A percentile compares a stretch with the other conserved stretches of the same genome.
phyloP scores from a whole-genome alignment of 2,888 invertebrate genomes.

The Yponomeuta evonymella region DNA sequence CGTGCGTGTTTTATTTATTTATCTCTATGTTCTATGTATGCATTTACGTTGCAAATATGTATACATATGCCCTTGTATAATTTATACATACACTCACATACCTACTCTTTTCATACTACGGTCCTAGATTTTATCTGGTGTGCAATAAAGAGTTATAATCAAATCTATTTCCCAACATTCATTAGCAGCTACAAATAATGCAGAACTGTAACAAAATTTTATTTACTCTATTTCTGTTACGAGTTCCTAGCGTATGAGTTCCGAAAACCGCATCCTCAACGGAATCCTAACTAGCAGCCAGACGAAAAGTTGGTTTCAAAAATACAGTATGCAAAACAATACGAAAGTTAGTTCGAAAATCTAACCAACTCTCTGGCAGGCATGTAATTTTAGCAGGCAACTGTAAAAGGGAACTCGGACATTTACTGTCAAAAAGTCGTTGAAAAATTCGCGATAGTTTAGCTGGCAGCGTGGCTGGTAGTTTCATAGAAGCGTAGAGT shows the following conservation, averaged over 20 bases:
- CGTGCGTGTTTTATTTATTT: no score
- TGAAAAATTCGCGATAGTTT: conserved; percentile 10
- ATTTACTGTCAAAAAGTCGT: conserved; percentile 20
- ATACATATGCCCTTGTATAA: no score
- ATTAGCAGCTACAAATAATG: background rate
- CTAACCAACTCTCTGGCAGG: background rate
- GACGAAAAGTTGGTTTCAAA: conserved; percentile 53
- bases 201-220: conserved; percentile 24
- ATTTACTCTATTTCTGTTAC: conserved; percentile 17
- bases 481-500: no score
- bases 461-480: no score
- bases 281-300: conserved; percentile 30
- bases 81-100: no score
- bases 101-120: no score
- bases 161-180: background rate
- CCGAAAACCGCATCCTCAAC: conserved; percentile 30
- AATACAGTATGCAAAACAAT: conserved; percentile 36
- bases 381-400: background rate
- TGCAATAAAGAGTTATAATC: background rate
- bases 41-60: no score
- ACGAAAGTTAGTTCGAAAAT: conserved; percentile 12
- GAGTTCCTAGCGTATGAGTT: conserved; percentile 34
- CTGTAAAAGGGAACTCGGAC: conserved; percentile 6
- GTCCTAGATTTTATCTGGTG: no score
- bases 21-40: no score